Percentiles rank a stretch among this genome's conserved stretches.
Conservation (phyloP, 1,140 invertebrate genomes). For the Coptotermes formosanus region DNA sequence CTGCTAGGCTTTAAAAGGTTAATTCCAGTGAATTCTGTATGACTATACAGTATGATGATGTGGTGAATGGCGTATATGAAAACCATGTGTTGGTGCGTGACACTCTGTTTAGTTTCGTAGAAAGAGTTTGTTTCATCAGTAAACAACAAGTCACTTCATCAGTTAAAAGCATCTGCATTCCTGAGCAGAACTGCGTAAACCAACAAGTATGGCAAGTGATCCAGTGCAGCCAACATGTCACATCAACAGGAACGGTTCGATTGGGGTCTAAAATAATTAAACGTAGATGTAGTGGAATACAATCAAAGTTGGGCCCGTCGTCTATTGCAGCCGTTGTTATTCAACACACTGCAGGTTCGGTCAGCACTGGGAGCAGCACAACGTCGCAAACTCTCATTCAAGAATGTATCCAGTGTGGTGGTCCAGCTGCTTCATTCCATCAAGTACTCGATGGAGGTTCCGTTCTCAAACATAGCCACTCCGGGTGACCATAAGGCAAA, state of each 20-base stretch:
- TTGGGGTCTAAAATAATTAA: not conserved
- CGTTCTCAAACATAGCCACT: constrained; percentile 84
- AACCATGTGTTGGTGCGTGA: too few relatives aligned
- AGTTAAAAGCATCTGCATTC: too few relatives aligned
- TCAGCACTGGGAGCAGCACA: constrained; percentile 62
- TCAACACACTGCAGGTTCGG: constrained; percentile 56
- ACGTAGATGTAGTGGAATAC: not conserved
- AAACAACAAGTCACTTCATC: too few relatives aligned
- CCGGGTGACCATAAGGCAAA: constrained; percentile 60
- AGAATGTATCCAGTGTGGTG: constrained; percentile 88
- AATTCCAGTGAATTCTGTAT: too few relatives aligned
- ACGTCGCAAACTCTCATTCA: constrained; percentile 81
- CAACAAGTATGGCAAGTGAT: too few relatives aligned
- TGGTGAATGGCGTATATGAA: too few relatives aligned
- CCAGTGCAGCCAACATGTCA: too few relatives aligned
- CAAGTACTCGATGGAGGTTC: constrained; percentile 89
- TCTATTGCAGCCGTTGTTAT: constrained; percentile 57
- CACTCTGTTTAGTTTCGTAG: too few relatives aligned
- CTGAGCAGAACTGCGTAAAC: too few relatives aligned
- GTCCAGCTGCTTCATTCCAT: constrained; percentile 87
- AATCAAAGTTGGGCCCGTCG: constrained; percentile 18
- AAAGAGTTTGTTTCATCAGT: too few relatives aligned
- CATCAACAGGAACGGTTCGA: not conserved
- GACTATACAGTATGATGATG: too few relatives aligned
- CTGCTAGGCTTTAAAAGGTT: too few relatives aligned